A percentile compares a stretch with the other conserved stretches of the same genome.
Conservation (phyloP, 2,888 invertebrate species). For the Heliconius hortense region DNA sequence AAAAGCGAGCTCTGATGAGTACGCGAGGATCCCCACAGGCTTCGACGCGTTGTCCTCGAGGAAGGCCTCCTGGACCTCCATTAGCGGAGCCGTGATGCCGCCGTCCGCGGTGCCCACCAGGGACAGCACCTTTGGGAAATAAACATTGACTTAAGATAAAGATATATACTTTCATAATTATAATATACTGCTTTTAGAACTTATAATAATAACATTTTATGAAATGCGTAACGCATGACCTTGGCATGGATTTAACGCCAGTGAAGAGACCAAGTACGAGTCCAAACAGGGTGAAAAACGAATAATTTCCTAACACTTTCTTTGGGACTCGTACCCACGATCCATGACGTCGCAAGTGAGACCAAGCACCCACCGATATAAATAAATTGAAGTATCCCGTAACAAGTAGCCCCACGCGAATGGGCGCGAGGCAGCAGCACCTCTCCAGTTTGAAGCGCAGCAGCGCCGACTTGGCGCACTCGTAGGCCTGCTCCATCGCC, state of each 20-base stretch:
- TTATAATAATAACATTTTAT: no score
- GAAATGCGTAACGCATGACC: no score
- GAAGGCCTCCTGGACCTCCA: constrained; percentile 55
- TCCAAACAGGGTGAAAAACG: no score
- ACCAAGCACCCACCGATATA: constrained; percentile 56
- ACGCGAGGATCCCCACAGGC: constrained; percentile 56
- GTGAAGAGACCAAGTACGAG: no score
- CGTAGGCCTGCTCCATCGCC: constrained; percentile 55
- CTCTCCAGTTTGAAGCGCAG: constrained; percentile 58
- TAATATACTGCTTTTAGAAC: no score
- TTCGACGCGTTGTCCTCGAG: constrained; percentile 54
- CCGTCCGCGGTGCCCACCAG: constrained; percentile 60
- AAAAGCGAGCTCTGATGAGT: constrained; percentile 57
- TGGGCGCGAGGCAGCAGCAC: constrained; percentile 62
- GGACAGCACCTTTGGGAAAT: constrained; percentile 53
- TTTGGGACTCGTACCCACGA: neutral
- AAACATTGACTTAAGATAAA: constrained; percentile 4
- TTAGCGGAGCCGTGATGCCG: constrained; percentile 57
- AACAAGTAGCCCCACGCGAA: constrained; percentile 59
- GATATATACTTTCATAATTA: no score
- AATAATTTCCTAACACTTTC: neutral
- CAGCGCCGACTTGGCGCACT: constrained; percentile 52
- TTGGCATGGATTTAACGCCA: no score
- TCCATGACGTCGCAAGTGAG: neutral
- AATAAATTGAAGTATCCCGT: constrained; percentile 59